Evolutionary conservation across 2,797 vertebrate species (phyloP).

Genomic region (Hylomyscus alleni): DNA sequence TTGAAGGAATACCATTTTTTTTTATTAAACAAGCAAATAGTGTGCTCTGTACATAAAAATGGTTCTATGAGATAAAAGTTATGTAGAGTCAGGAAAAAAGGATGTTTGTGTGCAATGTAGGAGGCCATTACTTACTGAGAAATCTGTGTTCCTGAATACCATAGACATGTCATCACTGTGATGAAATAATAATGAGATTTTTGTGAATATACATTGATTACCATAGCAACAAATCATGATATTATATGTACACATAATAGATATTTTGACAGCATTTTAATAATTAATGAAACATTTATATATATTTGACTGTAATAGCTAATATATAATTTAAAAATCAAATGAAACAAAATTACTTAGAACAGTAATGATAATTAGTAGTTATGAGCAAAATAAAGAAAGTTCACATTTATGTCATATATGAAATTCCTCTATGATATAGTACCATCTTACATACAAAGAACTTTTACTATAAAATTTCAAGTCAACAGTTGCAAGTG

Average conservation of each 20-base stretch:
- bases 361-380: constrained; percentile 33
- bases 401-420: constrained; percentile 29
- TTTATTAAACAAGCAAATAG: background rate
- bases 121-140: constrained; percentile 41
- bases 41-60: constrained; percentile 1
- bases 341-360: constrained; percentile 48
- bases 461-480: constrained; percentile 6
- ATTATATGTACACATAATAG: constrained; percentile 68
- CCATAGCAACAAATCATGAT: constrained; percentile 70
- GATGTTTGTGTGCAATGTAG: background rate
- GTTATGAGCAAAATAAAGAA: constrained; percentile 27
- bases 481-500: background rate
- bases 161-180: constrained; percentile 67
- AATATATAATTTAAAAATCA: constrained; percentile 73
- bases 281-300: constrained; percentile 42
- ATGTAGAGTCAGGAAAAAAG: background rate
- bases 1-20: background rate
- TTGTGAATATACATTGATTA: constrained; percentile 60
- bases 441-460: background rate
- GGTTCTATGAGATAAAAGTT: background rate
- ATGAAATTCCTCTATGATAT: constrained; percentile 37
- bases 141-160: background rate
- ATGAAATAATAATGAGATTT: constrained; percentile 62
- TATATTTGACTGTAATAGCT: constrained; percentile 59
- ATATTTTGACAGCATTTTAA: constrained; percentile 48